Base-by-base conservation (phyloP, 2,797 vertebrate genomes). In the Acridotheres tristis region DNA sequence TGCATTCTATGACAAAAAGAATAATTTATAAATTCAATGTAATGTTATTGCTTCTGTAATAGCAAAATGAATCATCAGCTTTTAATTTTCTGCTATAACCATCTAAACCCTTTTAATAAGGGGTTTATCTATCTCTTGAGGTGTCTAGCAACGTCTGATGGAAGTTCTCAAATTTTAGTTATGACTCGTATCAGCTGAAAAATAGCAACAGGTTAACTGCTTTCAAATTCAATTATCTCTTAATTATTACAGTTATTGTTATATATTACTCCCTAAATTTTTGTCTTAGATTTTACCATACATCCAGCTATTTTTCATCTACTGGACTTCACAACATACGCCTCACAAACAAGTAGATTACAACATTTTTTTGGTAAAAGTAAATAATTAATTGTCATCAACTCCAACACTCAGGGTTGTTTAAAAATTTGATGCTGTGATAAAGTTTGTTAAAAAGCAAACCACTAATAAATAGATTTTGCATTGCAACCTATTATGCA, bases 11-110 rank as follows among this genome's bases (percentile, higher is more conserved):
- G 61, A 83, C 86, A 94, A 96, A 95, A 94, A 87, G 84, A 95
- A 96, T 95, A 90, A 96, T 96, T 95, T 92, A 95, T 95, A 85
- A 87, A 93, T 92, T 90, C 62, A 42, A 53, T 84, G 54, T 85
- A 90, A 93, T 85, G 36, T 88, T 94, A 96, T 96, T 96, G 93
- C 90, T 96, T 77, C 84, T 81, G 40, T 83, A 94, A 95, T 59
- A 82, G 69, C 65, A 78, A 94, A 95, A 95, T 92, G 74, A 96
- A 93, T 95, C 75, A 90, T 65, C 61, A 72, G 43, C 50, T 78
- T 89, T 90, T 90, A 94, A 94, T 96, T 93, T 95, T 80, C 72
- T 82, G 48, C 61, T 57, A 16, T 81, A 82, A 22, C 40, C 77
- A 77, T 54, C 43, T 89, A 88, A 94, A 67, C 2, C 22, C 13